Conservation (phyloP, 92 coral and sea anemone species). For the Desmophyllum pertusum region DNA sequence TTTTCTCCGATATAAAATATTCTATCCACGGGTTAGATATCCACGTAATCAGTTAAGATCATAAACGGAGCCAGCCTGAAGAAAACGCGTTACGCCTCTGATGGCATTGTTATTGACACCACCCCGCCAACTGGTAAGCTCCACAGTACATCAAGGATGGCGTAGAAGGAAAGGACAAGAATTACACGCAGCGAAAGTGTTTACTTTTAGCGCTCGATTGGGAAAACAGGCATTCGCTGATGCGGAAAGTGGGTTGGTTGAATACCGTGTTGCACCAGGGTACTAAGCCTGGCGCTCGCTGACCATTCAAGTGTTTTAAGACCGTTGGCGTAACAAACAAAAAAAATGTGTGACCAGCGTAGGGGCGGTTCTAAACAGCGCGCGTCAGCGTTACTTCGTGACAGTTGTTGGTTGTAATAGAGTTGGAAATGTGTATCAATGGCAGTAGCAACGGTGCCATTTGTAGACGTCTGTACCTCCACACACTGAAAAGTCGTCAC, state of each 20-base stretch:
- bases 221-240: conserved; percentile 94
- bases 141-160: conserved; percentile 87
- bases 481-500: conserved; percentile 82
- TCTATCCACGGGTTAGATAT: conserved; percentile 74
- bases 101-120: conserved; percentile 89
- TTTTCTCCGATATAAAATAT: conserved; percentile 54
- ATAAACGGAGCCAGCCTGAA: conserved; percentile 75
- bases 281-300: conserved; percentile 70
- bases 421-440: conserved; percentile 91
- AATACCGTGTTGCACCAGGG: conserved; percentile 87
- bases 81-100: conserved; percentile 73
- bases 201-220: conserved; percentile 90
- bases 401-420: conserved; percentile 90
- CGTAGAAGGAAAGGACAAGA: conserved; percentile 67
- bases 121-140: conserved; percentile 86
- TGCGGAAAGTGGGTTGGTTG: conserved; percentile 86
- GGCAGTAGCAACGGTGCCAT: conserved; percentile 94
- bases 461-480: conserved; percentile 92
- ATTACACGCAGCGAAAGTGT: conserved; percentile 77
- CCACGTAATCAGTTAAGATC: conserved; percentile 90
- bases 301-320: conserved; percentile 57
- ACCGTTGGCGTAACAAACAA: conserved; percentile 72
- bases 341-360: conserved; percentile 57
- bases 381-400: conserved; percentile 77
- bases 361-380: conserved; percentile 79